These are phyloP conservation scores for Phortica variegata DNA, from an alignment of 1,140 invertebrate genomes.

Conservation along the genomic window DNA sequence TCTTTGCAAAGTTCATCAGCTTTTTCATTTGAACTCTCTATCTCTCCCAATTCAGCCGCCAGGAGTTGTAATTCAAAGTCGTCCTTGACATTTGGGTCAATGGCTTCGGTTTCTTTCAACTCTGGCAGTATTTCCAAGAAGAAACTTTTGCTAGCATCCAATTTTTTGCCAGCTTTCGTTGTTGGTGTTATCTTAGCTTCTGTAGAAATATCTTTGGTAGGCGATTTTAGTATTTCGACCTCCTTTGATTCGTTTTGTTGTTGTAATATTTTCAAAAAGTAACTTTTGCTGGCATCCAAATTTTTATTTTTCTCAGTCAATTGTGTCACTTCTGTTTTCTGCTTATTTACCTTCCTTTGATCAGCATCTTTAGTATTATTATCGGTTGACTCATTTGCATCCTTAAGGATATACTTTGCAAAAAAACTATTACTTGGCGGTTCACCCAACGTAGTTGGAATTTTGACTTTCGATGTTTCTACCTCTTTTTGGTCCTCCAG, in stretches of 20 bases:
- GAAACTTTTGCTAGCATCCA: no score
- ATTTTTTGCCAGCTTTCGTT: not conserved
- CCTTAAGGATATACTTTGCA: slow-evolving; percentile 35
- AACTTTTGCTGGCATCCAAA: no score
- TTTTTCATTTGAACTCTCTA: slow-evolving; percentile 18
- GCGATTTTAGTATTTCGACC: not conserved
- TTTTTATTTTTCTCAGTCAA: no score
- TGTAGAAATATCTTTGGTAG: slow-evolving; percentile 11
- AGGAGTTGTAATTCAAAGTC: slow-evolving; percentile 22
- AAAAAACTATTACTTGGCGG: no score
- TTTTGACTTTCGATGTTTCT: slow-evolving; percentile 27
- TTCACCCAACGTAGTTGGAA: no score
- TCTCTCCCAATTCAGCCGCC: slow-evolving; percentile 32
- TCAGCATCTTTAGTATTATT: no score
- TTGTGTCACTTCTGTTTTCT: no score
- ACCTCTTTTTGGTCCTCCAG: not conserved
- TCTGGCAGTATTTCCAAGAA: no score
- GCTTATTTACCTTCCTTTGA: no score
- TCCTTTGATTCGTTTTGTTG: slow-evolving; percentile 20
- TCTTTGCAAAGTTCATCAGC: not conserved
- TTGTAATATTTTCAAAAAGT: slow-evolving; percentile 18
- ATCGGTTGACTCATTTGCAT: no score
- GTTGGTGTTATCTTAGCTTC: no score
- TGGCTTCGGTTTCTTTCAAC: no score
- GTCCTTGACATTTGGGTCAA: not conserved